These are phyloP conservation scores for Anodontia alba DNA, from an alignment of 2,888 invertebrate genomes.

Conservation along the genomic window DNA sequence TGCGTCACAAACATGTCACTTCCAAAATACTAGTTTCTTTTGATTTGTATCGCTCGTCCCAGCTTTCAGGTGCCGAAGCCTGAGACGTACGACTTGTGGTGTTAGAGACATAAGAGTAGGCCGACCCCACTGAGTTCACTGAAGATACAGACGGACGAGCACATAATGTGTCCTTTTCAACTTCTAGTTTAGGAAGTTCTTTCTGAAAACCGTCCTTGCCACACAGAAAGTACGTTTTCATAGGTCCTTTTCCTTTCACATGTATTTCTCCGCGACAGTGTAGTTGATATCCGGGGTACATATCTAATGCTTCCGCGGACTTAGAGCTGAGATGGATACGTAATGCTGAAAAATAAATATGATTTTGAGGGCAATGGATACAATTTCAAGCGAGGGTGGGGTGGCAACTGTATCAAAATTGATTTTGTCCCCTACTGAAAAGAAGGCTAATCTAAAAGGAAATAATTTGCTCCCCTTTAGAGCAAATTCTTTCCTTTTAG, in stretches of 20 bases:
- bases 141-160: conserved; percentile 40
- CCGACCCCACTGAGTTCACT: conserved; percentile 36
- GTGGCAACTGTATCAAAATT: too few species aligned
- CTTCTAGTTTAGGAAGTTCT: conserved; percentile 63
- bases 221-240: conserved; percentile 94
- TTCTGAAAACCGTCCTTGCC: conserved; percentile 75
- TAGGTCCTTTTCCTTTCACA: conserved; percentile 96
- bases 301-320: conserved; percentile 65
- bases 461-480: too few species aligned
- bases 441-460: too few species aligned
- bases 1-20: conserved; percentile 58
- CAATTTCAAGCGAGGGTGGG: not conserved
- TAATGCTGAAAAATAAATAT: conserved; percentile 66
- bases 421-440: too few species aligned
- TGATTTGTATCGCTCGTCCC: conserved; percentile 45
- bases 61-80: conserved; percentile 18
- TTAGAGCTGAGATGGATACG: conserved; percentile 74
- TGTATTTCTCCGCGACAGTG: conserved; percentile 88
- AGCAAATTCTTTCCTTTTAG: too few species aligned
- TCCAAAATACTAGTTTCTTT: conserved; percentile 57
- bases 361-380: not conserved
- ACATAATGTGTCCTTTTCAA: conserved; percentile 6
- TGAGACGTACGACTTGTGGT: conserved; percentile 15
- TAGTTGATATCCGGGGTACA: conserved; percentile 71
- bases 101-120: conserved; percentile 28